Evolutionary conservation across 2,888 invertebrate species (phyloP), one percentile per base, ranked within the genome.

Genomic region (Acleris literana): DNA sequence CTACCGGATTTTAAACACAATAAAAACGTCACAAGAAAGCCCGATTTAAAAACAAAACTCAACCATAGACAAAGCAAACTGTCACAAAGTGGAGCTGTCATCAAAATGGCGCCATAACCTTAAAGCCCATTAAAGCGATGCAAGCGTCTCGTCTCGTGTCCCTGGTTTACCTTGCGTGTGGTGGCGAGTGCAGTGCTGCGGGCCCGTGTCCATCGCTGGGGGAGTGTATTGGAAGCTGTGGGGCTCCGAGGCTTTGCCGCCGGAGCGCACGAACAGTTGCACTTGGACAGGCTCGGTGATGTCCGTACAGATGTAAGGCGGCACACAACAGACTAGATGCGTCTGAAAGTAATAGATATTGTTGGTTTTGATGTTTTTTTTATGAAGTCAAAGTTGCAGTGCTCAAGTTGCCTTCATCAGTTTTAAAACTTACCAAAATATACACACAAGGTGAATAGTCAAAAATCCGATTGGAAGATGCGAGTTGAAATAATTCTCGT

Each of bases 301-400:
- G 85, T 96, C 96, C 69, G 94, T 88, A 71, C 95, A 94, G 76
- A 92, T 88, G 92, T 96, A 97, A 22, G 97, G 93, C 22, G 97
- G 97, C 72, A 97, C 95, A 75, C 95, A 95, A 89, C 97, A 97
- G 43, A 97, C 96, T 61, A 97, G 93, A 89, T 98, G 97, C 22
- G 97, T 97, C 96, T 97, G 94, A 13, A 39, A 39, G 3, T 39
- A 13, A 39, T 9, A 4, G 39, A 39, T 4, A 39, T 39, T 3
- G 4, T 39, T 39, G 39, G 39, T 13, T 13, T 13, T 1, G 39
- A 39, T 39, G 39, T 13, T 39, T 39, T 4, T 39, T 33, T 33
- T 33, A 9, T 33, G 25, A 25, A 7, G 1, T 25, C 25, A 6
- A 25, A 6, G 1, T 25, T 25, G 2, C 25, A 25, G 25, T 25